These are phyloP conservation scores for Nephrotoma appendiculata DNA, from an alignment of 2,888 invertebrate genomes.

Conservation along the genomic window DNA sequence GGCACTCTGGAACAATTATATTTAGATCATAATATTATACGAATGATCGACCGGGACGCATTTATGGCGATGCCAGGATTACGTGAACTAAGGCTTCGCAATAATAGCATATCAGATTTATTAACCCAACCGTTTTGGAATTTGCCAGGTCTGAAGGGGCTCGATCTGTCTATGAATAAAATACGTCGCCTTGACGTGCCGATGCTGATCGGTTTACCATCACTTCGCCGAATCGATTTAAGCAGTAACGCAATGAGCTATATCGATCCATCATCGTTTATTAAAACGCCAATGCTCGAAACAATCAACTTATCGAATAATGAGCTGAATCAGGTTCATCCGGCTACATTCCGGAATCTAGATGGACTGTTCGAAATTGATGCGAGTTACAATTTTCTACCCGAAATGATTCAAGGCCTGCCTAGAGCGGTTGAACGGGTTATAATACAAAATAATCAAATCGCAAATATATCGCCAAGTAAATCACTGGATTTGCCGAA, in stretches of 20 bases:
- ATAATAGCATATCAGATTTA: slow-evolving; percentile 65
- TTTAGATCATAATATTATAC: slow-evolving; percentile 63
- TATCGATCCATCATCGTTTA: slow-evolving; percentile 58
- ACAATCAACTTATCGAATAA: slow-evolving; percentile 69
- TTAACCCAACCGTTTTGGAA: slow-evolving; percentile 70
- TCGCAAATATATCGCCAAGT: slow-evolving; percentile 46
- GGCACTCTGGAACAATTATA: slow-evolving; percentile 66
- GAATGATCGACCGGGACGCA: slow-evolving; percentile 60
- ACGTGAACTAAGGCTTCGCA: slow-evolving; percentile 63
- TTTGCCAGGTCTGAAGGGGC: slow-evolving; percentile 66
- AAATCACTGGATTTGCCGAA: slow-evolving; percentile 58
- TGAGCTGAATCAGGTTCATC: slow-evolving; percentile 51
- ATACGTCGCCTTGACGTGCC: slow-evolving; percentile 56
- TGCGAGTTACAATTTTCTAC: slow-evolving; percentile 52
- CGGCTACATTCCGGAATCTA: slow-evolving; percentile 60
- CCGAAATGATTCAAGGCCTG: slow-evolving; percentile 63
- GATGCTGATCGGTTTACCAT: slow-evolving; percentile 59
- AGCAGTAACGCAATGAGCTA: slow-evolving; percentile 56
- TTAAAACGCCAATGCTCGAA: slow-evolving; percentile 57
- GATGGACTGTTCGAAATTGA: slow-evolving; percentile 66
- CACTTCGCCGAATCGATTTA: slow-evolving; percentile 58
- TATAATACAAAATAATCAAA: slow-evolving; percentile 54
- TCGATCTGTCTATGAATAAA: slow-evolving; percentile 65
- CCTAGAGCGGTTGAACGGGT: slow-evolving; percentile 65
- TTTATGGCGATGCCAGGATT: slow-evolving; percentile 73